Evolutionary conservation across 2,888 invertebrate species (phyloP), one percentile per base, ranked within the genome.

Genomic region (Noctua janthe): DNA sequence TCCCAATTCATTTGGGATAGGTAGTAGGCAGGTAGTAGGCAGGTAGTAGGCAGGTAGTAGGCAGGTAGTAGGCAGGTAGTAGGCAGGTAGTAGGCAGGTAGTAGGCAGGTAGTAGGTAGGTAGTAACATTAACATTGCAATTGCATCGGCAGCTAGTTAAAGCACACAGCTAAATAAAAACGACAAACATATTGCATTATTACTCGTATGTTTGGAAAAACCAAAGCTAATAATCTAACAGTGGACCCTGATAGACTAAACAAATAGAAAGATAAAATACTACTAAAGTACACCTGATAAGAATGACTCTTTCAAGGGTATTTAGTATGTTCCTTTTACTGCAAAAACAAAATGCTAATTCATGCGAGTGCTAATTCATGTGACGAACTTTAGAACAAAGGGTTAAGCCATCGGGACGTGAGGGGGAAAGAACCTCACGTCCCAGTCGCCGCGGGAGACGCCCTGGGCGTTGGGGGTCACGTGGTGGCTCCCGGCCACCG

Each of bases 201-300:
- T 78, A n/a, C n/a, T n/a, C n/a, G n/a, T n/a, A 43, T 20, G 20
- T 49, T 71, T n/a, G 39, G 49, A 51, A 72, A 75, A 82, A 47
- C 43, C 75, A 59, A 56, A 82, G 59, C 76, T 67, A 20, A 20
- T 43, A 49, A 74, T 39, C 35, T 15, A 49, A 76, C 47, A 54
- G 62, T 70, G 39, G 39, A 54, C 62, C 10, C 51, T 49, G 81
- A 83, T 82, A 69, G 23, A 39, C 5, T 6, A 51, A 79, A 23
- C 51, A 43, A 79, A 79, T 70, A 29, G 39, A 70, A n/a, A 78
- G 79, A 79, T 79, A 79, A 79, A 78, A 78, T 23, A 23, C 77
- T 39, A 56, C 49, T 35, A 77, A 69, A 70, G 23, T 69, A 39
- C 17, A 2, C 43, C 35, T 43, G 80, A 82, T 81, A 82, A 76